phyloP scores from a whole-genome alignment of 2,888 invertebrate species.

The Netelia inedita region DNA sequence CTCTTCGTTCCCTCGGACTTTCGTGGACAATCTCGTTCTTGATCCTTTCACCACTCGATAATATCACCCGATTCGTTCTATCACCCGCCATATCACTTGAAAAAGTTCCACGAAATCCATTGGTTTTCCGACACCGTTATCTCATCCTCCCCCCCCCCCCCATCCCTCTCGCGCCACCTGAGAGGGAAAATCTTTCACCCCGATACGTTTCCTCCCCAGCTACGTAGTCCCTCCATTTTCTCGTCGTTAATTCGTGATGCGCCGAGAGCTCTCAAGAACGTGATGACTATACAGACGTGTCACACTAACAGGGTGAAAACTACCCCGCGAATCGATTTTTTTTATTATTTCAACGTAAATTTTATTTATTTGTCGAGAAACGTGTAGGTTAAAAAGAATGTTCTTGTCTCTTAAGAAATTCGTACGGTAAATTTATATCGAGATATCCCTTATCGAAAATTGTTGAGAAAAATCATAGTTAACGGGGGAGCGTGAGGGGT shows the following conservation, averaged over 20 bases:
- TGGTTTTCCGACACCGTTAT: slow-evolving; percentile 7
- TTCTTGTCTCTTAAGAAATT: not conserved
- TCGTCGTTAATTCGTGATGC: slow-evolving; percentile 56
- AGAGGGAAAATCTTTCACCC: not conserved
- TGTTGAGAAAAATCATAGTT: not conserved
- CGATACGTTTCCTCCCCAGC: slow-evolving; percentile 15
- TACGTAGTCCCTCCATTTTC: slow-evolving; percentile 37
- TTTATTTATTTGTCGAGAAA: not conserved
- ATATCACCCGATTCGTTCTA: slow-evolving; percentile 5
- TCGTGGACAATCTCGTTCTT: not conserved
- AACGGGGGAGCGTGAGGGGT: too few species aligned
- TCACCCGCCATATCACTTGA: not conserved
- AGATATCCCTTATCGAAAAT: not conserved
- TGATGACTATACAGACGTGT: slow-evolving; percentile 4
- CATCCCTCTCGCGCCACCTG: not conserved
- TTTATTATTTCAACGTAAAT: slow-evolving; percentile 4
- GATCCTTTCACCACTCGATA: not conserved
- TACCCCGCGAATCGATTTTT: slow-evolving; percentile 39
- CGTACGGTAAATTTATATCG: not conserved
- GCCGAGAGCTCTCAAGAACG: slow-evolving; percentile 37
- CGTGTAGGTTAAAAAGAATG: not conserved
- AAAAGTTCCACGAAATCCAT: not conserved
- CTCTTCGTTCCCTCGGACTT: not conserved
- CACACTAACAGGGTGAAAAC: not conserved
- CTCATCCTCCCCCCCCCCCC: not conserved